phyloP scores from a whole-genome alignment of 2,113 vertebrate genomes.

The Neotragus pygmaeus region DNA sequence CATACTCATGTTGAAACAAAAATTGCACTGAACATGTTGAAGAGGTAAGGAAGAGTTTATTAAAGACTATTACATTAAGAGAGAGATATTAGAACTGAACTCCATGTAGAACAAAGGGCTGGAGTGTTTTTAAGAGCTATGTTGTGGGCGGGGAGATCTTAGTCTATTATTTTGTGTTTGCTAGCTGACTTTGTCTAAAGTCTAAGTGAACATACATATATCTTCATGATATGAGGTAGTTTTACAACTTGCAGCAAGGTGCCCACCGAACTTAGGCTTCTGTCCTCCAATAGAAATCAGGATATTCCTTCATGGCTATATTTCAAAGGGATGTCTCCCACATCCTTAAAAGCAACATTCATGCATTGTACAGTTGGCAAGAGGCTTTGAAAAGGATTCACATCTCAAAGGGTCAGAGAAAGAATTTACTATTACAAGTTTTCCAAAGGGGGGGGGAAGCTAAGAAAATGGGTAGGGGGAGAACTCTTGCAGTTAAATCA shows the following conservation, averaged over 20 bases:
- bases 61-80: not conserved
- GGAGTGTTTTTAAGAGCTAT: not conserved
- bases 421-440: not conserved
- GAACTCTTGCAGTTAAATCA: not conserved
- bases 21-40: not conserved
- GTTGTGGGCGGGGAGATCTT: accelerated
- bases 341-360: not conserved
- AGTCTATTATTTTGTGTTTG: not conserved
- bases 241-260: not conserved
- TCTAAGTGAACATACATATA: not conserved
- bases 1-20: not conserved
- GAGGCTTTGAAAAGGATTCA: not conserved
- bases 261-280: not conserved
- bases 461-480: not conserved
- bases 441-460: not conserved
- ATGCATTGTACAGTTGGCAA: not conserved
- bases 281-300: not conserved
- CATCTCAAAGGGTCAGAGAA: not conserved
- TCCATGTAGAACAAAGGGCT: not conserved
- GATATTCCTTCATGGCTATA: not conserved
- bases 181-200: not conserved
- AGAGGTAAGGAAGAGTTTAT: not conserved
- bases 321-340: not conserved
- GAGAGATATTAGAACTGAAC: not conserved
- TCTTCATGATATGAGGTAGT: not conserved